phyloP scores from a whole-genome alignment of 2,888 invertebrate genomes.

The Girardia tigrina region DNA sequence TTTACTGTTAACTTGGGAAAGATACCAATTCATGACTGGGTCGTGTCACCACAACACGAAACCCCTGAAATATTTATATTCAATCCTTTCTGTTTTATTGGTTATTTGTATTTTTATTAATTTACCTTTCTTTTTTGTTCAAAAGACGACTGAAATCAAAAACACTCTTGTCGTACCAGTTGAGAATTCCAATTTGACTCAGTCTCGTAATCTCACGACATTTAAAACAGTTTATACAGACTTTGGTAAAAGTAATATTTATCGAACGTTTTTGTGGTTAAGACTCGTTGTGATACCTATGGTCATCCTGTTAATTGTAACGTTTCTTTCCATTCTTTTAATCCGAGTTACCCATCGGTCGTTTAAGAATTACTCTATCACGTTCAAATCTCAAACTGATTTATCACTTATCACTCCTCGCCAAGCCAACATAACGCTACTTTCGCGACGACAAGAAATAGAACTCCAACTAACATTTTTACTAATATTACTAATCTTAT shows the following conservation, averaged over 20 bases:
- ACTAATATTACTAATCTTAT: neutral
- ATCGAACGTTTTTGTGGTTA: neutral
- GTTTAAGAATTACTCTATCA: neutral
- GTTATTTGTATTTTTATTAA: neutral
- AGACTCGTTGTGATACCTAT: neutral
- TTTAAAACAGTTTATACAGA: neutral
- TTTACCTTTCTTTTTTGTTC: slow-evolving; percentile 12
- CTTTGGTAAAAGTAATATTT: neutral
- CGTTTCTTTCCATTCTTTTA: neutral
- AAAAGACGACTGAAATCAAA: neutral
- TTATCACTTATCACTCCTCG: neutral
- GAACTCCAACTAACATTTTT: neutral
- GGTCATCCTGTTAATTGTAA: neutral
- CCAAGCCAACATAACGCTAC: neutral
- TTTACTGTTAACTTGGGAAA: neutral
- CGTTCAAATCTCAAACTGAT: neutral
- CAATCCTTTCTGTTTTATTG: neutral
- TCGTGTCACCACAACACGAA: neutral
- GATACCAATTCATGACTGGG: neutral
- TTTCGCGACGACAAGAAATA: neutral
- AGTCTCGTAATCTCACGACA: neutral
- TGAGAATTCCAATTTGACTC: neutral
- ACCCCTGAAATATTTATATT: neutral
- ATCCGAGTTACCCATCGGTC: neutral
- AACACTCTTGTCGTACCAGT: neutral